These are phyloP conservation scores for Oriolus oriolus DNA, from an alignment of 2,113 vertebrate genomes.

Conservation along the genomic window DNA sequence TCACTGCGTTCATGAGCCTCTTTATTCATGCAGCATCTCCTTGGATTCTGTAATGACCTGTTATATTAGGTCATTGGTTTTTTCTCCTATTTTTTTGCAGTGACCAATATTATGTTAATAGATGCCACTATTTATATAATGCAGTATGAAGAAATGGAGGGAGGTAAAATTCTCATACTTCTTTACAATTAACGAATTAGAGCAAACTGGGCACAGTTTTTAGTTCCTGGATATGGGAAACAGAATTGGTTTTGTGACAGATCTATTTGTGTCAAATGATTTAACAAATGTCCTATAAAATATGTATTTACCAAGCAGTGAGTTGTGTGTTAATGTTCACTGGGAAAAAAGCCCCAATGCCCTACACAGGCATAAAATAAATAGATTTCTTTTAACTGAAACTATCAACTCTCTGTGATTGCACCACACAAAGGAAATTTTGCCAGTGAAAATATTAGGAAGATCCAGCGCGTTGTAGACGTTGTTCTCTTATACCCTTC, in stretches of 20 bases:
- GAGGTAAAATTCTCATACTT: not conserved
- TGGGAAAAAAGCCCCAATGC: not conserved
- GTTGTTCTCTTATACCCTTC: not conserved
- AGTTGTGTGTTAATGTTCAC: not conserved
- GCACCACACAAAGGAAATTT: not conserved
- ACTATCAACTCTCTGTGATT: not conserved
- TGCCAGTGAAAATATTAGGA: not conserved
- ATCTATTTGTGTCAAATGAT: not conserved
- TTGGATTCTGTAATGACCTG: not conserved
- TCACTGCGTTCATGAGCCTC: fast-evolving
- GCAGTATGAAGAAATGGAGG: not conserved
- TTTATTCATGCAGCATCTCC: not conserved
- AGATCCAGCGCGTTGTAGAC: not conserved
- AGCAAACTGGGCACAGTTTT: not conserved
- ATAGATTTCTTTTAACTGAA: not conserved
- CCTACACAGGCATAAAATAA: not conserved
- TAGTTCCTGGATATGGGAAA: not conserved
- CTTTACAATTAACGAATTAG: not conserved
- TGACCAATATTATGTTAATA: not conserved
- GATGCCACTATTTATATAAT: not conserved
- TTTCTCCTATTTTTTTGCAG: not conserved
- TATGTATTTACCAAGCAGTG: not conserved
- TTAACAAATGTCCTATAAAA: not conserved
- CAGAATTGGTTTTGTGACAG: not conserved
- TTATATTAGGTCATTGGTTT: not conserved